Percentiles rank a stretch among this genome's conserved stretches.
Evolutionary conservation across 2,888 invertebrate species (phyloP).

Genomic region (Anorthoa munda): DNA sequence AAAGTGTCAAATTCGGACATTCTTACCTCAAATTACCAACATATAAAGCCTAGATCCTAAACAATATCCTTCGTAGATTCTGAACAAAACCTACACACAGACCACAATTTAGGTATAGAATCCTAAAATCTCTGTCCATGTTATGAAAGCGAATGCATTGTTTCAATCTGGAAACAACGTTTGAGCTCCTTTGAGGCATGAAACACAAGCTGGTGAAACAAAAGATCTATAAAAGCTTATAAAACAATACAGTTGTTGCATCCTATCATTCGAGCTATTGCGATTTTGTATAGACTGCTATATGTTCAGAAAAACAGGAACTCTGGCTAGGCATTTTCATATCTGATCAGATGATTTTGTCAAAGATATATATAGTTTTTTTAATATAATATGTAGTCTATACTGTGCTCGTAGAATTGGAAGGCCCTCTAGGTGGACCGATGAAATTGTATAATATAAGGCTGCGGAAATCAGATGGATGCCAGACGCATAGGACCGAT

Average conservation of each 20-base stretch:
- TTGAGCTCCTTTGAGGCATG: slow-evolving; percentile 34
- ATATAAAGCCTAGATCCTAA: background rate
- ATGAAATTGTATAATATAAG: too few relatives aligned
- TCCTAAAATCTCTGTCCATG: slow-evolving; percentile 17
- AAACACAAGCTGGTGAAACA: slow-evolving; percentile 29
- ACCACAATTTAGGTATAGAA: background rate
- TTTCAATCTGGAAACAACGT: slow-evolving; percentile 40
- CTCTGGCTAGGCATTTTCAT: too few relatives aligned
- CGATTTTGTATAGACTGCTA: background rate
- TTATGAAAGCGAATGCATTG: slow-evolving; percentile 33
- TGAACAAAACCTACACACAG: slow-evolving; percentile 2
- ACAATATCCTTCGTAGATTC: background rate
- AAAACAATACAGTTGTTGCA: background rate
- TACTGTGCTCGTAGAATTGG: too few relatives aligned
- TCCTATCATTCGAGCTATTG: slow-evolving; percentile 3
- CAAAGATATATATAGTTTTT: too few relatives aligned
- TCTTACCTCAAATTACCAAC: background rate
- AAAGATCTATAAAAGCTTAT: slow-evolving; percentile 13
- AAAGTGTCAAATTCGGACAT: too few relatives aligned
- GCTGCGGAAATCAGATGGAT: too few relatives aligned
- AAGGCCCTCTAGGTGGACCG: too few relatives aligned
- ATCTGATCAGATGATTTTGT: too few relatives aligned
- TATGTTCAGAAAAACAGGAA: background rate
- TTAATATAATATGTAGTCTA: too few relatives aligned
- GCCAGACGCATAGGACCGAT: too few relatives aligned